These are phyloP conservation scores for Ictalurus punctatus DNA, from an alignment of 2,113 vertebrate genomes.

Conservation along the genomic window DNA sequence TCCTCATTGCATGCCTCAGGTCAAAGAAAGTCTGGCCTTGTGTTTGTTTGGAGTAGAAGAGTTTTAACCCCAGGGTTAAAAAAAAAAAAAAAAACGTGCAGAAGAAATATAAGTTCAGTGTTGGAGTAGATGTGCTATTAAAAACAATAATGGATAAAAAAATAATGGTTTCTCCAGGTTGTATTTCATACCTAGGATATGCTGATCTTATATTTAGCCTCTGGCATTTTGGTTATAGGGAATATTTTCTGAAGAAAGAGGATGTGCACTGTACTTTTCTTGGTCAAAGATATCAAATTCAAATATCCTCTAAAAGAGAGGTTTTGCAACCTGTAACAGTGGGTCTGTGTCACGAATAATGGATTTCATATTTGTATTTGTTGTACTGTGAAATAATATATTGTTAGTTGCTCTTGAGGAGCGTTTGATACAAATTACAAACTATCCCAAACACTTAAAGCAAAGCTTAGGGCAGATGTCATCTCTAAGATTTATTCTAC, in stretches of 20 bases:
- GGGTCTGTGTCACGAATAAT: not conserved
- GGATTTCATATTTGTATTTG: not conserved
- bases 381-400: not conserved
- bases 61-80: slow-evolving; percentile 10
- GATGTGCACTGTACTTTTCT: not conserved
- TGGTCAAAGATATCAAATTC: not conserved
- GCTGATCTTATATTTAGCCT: not conserved
- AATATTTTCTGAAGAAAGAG: not conserved
- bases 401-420: not conserved
- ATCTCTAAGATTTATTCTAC: not conserved
- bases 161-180: not conserved
- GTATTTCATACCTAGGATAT: not conserved
- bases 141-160: not conserved
- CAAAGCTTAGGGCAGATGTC: not conserved
- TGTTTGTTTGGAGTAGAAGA: slow-evolving; percentile 20
- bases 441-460: not conserved
- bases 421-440: not conserved
- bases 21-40: not conserved
- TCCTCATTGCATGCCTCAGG: slow-evolving; percentile 20
- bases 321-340: too few relatives aligned
- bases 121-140: not conserved
- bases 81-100: not conserved
- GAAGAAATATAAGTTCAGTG: slow-evolving; percentile 1
- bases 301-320: not conserved
- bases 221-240: not conserved